phyloP scores from a whole-genome alignment of 1,140 invertebrate genomes.

The Frieseomelitta varia region DNA sequence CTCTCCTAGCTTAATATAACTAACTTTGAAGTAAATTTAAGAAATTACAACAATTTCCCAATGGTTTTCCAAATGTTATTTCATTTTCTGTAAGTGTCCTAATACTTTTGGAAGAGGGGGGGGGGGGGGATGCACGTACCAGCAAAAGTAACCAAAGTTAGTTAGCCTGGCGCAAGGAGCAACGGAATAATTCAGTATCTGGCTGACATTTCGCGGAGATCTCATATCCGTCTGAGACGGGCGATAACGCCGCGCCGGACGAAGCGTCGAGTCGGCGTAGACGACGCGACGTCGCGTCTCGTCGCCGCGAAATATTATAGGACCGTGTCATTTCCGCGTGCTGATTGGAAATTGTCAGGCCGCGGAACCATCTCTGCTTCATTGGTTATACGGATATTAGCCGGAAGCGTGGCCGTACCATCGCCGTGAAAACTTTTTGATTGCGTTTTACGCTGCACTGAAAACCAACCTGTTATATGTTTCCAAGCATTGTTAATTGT shows the following conservation, averaged over 20 bases:
- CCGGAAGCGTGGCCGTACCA: slow-evolving; percentile 49
- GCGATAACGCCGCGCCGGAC: slow-evolving; percentile 63
- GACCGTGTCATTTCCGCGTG: slow-evolving; percentile 67
- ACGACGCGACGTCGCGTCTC: neutral
- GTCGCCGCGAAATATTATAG: slow-evolving; percentile 71
- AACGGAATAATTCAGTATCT: slow-evolving; percentile 71
- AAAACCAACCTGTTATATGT: neutral
- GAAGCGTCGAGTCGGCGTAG: neutral
- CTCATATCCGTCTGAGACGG: slow-evolving; percentile 78
- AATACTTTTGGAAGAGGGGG: too few species aligned
- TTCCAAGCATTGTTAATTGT: slow-evolving; percentile 1
- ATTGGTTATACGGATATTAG: slow-evolving; percentile 72
- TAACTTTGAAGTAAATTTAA: too few species aligned
- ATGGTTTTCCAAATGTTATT: too few species aligned
- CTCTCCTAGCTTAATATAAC: too few species aligned
- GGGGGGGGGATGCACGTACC: too few species aligned
- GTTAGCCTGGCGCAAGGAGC: neutral
- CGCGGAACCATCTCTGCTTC: slow-evolving; percentile 68
- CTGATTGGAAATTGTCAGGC: slow-evolving; percentile 75
- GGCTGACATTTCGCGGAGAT: slow-evolving; percentile 73
- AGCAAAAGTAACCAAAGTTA: neutral
- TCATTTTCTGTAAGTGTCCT: too few species aligned
- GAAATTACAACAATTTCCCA: too few species aligned
- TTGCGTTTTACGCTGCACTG: slow-evolving; percentile 46
- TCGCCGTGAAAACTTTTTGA: slow-evolving; percentile 65